Evolutionary conservation across 1,140 invertebrate genomes (phyloP).

Genomic region (Zaprionus davidi): DNA sequence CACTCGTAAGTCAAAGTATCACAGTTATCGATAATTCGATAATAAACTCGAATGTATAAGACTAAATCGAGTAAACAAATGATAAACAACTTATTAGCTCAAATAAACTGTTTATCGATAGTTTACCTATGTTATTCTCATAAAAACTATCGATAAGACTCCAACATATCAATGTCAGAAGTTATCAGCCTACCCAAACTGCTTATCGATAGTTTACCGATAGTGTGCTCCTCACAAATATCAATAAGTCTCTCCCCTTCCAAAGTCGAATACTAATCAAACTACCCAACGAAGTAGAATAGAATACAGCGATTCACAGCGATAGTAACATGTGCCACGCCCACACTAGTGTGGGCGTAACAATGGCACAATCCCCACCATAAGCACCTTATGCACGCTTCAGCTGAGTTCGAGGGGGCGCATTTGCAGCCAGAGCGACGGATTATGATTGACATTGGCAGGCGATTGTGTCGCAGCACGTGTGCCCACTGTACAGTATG

Average conservation of each 20-base stretch:
- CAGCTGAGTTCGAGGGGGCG: not conserved
- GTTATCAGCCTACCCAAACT: not conserved
- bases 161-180: not conserved
- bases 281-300: not conserved
- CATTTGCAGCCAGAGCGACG: slow-evolving; percentile 1
- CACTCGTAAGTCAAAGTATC: too few relatives aligned
- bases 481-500: slow-evolving; percentile 3
- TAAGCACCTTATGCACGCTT: slow-evolving; percentile 19
- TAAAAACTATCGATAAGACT: not conserved
- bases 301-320: not conserved
- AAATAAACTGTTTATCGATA: not conserved
- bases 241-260: not conserved
- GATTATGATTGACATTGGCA: slow-evolving; percentile 47
- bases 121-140: not conserved
- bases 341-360: not conserved
- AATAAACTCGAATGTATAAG: too few relatives aligned
- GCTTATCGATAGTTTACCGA: not conserved
- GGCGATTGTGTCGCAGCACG: not conserved
- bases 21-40: too few relatives aligned
- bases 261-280: not conserved
- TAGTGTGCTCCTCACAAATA: not conserved
- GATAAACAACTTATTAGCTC: too few relatives aligned
- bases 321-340: slow-evolving; percentile 17
- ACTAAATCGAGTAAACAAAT: too few relatives aligned
- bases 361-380: slow-evolving; percentile 1